Evolutionary conservation across 2,113 vertebrate species (phyloP).

Genomic region (Phyllostomus hastatus): DNA sequence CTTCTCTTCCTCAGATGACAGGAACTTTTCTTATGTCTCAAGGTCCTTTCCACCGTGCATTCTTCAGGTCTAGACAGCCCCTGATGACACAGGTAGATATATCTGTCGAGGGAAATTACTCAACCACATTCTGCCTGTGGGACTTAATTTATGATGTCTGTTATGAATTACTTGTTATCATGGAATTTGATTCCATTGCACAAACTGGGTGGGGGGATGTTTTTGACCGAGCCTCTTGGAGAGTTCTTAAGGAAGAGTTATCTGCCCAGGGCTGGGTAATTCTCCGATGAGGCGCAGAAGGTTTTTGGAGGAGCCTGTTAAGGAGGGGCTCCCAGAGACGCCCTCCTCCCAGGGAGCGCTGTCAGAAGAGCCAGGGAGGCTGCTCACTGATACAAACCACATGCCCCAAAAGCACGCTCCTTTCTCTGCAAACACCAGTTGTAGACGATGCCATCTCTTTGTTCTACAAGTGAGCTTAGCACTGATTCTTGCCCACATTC

Average conservation of each 20-base stretch:
- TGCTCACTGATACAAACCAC: background rate
- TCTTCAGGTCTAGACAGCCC: background rate
- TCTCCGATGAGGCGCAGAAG: background rate
- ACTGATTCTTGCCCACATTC: background rate
- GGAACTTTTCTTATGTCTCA: background rate
- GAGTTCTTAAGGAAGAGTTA: conserved; percentile 20
- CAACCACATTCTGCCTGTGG: background rate
- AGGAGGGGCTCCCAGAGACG: background rate
- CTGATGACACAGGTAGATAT: background rate
- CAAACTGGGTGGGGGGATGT: conserved; percentile 44
- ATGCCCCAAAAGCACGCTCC: background rate
- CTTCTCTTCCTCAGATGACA: background rate
- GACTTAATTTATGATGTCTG: conserved; percentile 51
- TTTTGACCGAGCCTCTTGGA: conserved; percentile 37
- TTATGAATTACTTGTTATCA: conserved; percentile 57
- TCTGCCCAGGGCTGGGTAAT: conserved; percentile 26
- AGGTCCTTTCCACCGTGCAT: background rate
- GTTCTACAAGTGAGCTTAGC: conserved; percentile 6
- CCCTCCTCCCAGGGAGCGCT: background rate
- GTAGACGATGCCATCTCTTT: background rate
- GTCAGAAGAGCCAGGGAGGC: background rate
- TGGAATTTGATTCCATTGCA: conserved; percentile 56
- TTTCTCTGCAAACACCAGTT: background rate
- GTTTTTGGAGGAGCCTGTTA: background rate
- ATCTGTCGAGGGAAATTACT: background rate